Evolutionary conservation across 2,797 vertebrate species (phyloP).

Genomic region (Oryzias sinensis): DNA sequence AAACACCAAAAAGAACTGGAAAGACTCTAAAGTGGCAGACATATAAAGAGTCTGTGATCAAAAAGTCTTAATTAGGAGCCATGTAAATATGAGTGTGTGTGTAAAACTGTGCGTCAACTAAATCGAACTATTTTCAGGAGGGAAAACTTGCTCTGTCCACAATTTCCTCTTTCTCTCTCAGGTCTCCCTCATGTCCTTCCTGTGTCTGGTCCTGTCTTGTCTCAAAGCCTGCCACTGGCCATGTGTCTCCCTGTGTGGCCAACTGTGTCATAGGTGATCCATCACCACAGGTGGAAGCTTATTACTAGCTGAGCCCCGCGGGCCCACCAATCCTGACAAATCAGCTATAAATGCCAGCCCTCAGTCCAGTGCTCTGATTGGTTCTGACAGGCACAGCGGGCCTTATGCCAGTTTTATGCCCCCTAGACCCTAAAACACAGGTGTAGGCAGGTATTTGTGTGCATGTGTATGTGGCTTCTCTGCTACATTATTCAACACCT

Average conservation of each 20-base stretch:
- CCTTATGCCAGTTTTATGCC: constrained; percentile 72
- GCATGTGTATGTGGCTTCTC: constrained; percentile 17
- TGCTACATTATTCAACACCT: constrained; percentile 64
- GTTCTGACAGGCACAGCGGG: constrained; percentile 72
- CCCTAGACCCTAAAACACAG: constrained; percentile 59
- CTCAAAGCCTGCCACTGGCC: constrained; percentile 57
- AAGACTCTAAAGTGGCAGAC: too few relatives aligned
- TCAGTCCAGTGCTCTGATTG: constrained; percentile 67
- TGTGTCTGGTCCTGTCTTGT: constrained; percentile 61
- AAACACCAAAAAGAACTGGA: too few relatives aligned
- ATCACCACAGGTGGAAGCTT: constrained; percentile 76
- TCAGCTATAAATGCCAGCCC: constrained; percentile 77
- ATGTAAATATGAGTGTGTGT: too few relatives aligned
- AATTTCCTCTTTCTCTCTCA: constrained; percentile 1
- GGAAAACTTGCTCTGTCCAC: constrained; percentile 1
- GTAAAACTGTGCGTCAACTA: too few relatives aligned
- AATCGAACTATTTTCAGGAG: not conserved
- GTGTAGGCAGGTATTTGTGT: constrained; percentile 57
- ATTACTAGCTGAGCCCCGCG: constrained; percentile 72
- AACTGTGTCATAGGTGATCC: constrained; percentile 78
- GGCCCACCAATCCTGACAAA: constrained; percentile 69
- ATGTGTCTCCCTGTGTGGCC: constrained; percentile 65
- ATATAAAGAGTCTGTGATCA: too few relatives aligned
- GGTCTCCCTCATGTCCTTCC: constrained; percentile 20
- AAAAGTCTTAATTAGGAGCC: too few relatives aligned